Evolutionary conservation across 2,888 invertebrate species (phyloP), one percentile per base, ranked within the genome.

Genomic region (Mechanitis messenoides): DNA sequence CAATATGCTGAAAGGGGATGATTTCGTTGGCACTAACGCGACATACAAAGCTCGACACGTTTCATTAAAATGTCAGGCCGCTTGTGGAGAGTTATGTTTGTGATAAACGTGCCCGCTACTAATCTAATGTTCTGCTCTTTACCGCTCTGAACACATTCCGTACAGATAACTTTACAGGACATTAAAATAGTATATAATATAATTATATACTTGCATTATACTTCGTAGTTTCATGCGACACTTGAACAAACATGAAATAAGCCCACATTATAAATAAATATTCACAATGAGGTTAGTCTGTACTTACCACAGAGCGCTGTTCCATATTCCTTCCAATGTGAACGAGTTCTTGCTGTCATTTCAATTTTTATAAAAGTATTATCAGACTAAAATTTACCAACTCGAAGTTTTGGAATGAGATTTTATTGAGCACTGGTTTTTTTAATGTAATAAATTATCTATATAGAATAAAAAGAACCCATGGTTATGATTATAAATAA

Each of bases 251-350:
- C 80, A 84, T 82, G 83, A 77, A 67, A 67, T 42, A 70, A 70
- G 71, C 63, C 69, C 67, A 20, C 20, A 65, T 75, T 71, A 71
- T 74, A 73, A 69, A 71, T 42, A 42, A 42, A 42, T 35, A 35
- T 64, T 33, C 58, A 60, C 60, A 74, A 65, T 81, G 84, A 88
- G 86, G 87, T 87, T 87, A 88, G 83, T 80, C 83, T 74, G 68
- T 71, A 89, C 90, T 90, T 76, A 90, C 91, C 90, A 84, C 89
- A 90, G 72, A 91, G 80, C 75, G 91, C 90, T 78, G 88, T 89
- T 83, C 86, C 89, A 84, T 91, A 91, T 87, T 91, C 91, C 85
- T 90, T 91, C 90, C 89, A 90, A 84, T 91, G 90, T 78, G 90
- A 89, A 80, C 87, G 87, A 83, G 87, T 84, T 84, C 86, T 89